Conservation (phyloP, 2,797 vertebrate genomes). For the Lagodon rhomboides region DNA sequence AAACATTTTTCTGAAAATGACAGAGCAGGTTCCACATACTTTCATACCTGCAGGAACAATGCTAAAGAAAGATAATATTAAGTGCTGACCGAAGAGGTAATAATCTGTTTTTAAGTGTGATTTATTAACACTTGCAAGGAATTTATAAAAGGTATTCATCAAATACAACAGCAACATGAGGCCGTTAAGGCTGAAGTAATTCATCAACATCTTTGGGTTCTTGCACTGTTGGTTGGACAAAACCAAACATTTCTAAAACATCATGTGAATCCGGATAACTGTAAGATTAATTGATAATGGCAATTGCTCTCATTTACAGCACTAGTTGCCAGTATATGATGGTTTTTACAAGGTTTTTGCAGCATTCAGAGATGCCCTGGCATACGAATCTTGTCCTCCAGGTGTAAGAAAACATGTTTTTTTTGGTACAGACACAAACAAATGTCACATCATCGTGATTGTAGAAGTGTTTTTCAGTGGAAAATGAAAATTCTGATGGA, state of each 20-base stretch:
- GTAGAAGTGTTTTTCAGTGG: too few relatives aligned
- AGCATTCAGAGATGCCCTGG: too few relatives aligned
- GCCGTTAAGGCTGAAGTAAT: neutral
- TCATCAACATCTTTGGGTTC: neutral
- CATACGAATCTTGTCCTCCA: too few relatives aligned
- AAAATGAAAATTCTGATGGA: too few relatives aligned
- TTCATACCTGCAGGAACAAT: neutral
- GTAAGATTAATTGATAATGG: neutral
- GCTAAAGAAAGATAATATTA: neutral
- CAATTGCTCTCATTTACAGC: neutral
- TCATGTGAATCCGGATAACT: neutral
- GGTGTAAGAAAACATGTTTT: too few relatives aligned
- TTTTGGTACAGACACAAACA: too few relatives aligned
- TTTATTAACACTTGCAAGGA: neutral
- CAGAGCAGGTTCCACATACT: neutral
- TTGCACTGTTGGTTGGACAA: neutral
- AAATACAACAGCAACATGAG: neutral
- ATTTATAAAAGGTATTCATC: neutral
- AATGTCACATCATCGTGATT: too few relatives aligned
- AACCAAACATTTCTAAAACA: neutral
- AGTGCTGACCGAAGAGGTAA: neutral
- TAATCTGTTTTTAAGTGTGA: neutral
- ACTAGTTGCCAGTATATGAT: neutral
- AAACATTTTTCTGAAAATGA: too few relatives aligned
- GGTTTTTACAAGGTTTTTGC: neutral